These are phyloP conservation scores for Ceratosolen fusciceps DNA, from an alignment of 1,140 invertebrate species.

Conservation along the genomic window DNA sequence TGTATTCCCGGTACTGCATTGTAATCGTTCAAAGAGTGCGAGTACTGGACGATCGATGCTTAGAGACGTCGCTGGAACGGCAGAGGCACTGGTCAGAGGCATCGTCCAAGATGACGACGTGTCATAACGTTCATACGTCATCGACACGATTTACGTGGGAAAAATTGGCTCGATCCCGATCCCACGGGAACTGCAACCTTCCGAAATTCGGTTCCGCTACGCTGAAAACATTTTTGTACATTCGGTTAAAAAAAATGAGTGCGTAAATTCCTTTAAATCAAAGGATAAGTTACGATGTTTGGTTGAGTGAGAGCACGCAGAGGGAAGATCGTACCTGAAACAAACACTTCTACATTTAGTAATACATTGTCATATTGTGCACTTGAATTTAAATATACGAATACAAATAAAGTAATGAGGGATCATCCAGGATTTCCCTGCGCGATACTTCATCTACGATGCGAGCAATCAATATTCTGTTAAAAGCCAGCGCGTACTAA, in stretches of 20 bases:
- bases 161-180: neutral
- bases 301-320: too few relatives aligned
- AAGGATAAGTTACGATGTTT: too few relatives aligned
- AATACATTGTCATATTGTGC: neutral
- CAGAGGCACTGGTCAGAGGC: neutral
- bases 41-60: slow-evolving; percentile 73
- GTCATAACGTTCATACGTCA: slow-evolving; percentile 60
- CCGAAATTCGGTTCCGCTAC: neutral
- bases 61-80: slow-evolving; percentile 59
- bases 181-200: neutral
- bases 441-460: too few relatives aligned
- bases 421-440: too few relatives aligned
- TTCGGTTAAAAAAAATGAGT: slow-evolving; percentile 6
- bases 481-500: too few relatives aligned
- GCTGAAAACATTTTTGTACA: slow-evolving; percentile 10
- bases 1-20: too few relatives aligned
- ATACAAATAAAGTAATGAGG: too few relatives aligned
- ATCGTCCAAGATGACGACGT: slow-evolving; percentile 44
- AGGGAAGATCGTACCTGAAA: neutral
- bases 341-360: neutral
- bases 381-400: too few relatives aligned
- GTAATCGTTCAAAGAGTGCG: too few relatives aligned
- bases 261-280: neutral
- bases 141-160: slow-evolving; percentile 46
- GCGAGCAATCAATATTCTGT: too few relatives aligned